phyloP scores from a whole-genome alignment of 2,888 invertebrate species.

The Pocota personata region DNA sequence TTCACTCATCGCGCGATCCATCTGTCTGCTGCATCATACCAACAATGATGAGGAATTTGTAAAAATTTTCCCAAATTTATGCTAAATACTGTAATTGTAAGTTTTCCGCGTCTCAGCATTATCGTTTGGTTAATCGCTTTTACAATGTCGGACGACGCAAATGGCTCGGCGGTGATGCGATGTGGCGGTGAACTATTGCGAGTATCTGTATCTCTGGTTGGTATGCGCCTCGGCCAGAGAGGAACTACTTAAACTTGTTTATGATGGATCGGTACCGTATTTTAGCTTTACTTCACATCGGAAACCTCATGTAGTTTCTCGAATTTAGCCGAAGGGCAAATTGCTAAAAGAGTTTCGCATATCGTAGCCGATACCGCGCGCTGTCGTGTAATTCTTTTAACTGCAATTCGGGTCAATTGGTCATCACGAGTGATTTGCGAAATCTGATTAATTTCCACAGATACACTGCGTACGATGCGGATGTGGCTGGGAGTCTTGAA shows the following conservation, averaged over 20 bases:
- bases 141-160: conserved; percentile 37
- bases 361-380: conserved; percentile 8
- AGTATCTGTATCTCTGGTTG: conserved; percentile 20
- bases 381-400: conserved; percentile 13
- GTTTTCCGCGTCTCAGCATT: conserved; percentile 48
- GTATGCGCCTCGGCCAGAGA: not conserved
- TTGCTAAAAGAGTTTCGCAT: conserved; percentile 41
- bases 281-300: conserved; percentile 2
- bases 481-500: not conserved
- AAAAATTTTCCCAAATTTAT: conserved; percentile 44
- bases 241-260: conserved; percentile 60
- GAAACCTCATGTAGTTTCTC: not conserved
- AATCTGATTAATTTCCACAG: conserved; percentile 62
- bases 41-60: not conserved
- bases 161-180: conserved; percentile 1
- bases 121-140: conserved; percentile 49
- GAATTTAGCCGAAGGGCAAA: conserved; percentile 54
- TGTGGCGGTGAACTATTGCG: not conserved
- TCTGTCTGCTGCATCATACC: conserved; percentile 10
- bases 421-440: conserved; percentile 71
- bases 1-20: conserved; percentile 27
- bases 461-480: conserved; percentile 51
- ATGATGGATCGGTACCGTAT: conserved; percentile 60
- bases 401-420: conserved; percentile 70
- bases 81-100: conserved; percentile 54